Evolutionary conservation across 1,140 invertebrate genomes (phyloP).

Genomic region (Sycobia sp.): DNA sequence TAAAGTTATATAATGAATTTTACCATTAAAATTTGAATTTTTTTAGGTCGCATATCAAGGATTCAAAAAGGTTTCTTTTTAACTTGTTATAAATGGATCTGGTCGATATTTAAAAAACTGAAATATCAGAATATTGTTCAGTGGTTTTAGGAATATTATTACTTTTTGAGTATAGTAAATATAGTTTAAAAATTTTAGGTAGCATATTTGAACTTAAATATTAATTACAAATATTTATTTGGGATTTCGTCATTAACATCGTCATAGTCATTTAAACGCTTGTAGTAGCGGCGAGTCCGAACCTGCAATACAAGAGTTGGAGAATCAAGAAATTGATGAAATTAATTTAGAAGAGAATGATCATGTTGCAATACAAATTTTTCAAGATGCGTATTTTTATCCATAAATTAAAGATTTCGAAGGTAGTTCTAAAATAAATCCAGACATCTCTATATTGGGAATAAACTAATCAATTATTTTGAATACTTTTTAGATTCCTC

Average conservation of each 20-base stretch:
- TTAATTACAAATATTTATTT: not conserved
- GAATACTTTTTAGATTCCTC: not conserved
- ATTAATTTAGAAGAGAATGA: constrained; percentile 20
- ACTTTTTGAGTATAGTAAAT: not conserved
- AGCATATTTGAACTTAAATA: not conserved
- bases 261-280: not conserved
- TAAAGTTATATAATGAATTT: too few relatives aligned
- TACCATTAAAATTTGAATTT: too few relatives aligned
- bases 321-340: constrained; percentile 13
- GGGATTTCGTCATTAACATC: not conserved
- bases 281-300: constrained; percentile 23
- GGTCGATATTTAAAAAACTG: too few relatives aligned
- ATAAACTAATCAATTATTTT: constrained; percentile 13
- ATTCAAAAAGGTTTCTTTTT: too few relatives aligned
- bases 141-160: not conserved
- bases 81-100: too few relatives aligned
- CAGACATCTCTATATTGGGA: constrained; percentile 25
- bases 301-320: not conserved
- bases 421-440: constrained; percentile 32
- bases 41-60: too few relatives aligned
- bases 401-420: constrained; percentile 36
- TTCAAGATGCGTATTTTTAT: constrained; percentile 29
- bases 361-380: constrained; percentile 1
- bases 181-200: not conserved
- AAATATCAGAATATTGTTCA: too few relatives aligned